Conservation (phyloP, 1,140 invertebrate species). For the Brachionus sp. region DNA sequence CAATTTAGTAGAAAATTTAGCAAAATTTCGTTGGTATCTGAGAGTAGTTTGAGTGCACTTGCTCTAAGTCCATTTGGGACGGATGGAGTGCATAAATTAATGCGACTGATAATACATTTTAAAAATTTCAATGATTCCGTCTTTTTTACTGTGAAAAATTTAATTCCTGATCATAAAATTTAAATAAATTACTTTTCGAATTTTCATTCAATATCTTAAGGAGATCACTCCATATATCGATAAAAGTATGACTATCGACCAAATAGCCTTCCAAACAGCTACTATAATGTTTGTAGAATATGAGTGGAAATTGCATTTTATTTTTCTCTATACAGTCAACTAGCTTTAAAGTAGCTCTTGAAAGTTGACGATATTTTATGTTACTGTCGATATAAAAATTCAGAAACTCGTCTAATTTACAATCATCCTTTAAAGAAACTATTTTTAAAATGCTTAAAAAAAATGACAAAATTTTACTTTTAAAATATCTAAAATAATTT, state of each 20-base stretch:
- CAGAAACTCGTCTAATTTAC: background rate
- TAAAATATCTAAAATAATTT: background rate
- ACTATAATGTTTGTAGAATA: constrained; percentile 8
- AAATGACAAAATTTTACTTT: background rate
- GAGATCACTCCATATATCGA: constrained; percentile 2
- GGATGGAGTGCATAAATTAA: background rate
- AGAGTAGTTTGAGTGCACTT: background rate
- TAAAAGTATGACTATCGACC: background rate
- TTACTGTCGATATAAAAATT: constrained; percentile 16
- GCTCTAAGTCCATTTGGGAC: background rate
- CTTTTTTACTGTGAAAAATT: background rate
- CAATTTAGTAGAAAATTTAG: background rate
- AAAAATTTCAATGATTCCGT: constrained; percentile 13
- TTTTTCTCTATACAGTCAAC: background rate
- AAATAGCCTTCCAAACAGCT: constrained; percentile 3
- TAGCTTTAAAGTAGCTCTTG: background rate
- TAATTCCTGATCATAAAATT: background rate
- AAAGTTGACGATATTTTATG: constrained; percentile 11
- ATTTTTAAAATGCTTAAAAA: background rate
- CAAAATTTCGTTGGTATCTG: background rate
- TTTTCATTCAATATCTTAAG: background rate
- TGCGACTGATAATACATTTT: background rate
- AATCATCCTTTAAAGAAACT: background rate
- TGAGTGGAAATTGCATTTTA: background rate
- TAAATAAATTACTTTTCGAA: background rate